phyloP scores from a whole-genome alignment of 2,888 invertebrate species.

The Lagria hirta region DNA sequence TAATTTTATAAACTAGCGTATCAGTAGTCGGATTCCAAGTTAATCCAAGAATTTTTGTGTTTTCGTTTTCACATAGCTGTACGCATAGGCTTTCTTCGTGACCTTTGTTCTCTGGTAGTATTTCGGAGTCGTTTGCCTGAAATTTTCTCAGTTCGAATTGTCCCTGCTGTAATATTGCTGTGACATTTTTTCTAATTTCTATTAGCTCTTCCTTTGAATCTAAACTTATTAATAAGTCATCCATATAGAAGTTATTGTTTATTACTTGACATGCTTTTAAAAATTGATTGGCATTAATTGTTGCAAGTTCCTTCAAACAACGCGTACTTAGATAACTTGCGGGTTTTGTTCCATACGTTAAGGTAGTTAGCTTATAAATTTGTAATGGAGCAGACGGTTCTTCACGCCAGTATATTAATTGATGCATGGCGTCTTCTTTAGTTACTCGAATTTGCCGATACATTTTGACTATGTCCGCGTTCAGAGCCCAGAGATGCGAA shows the following conservation, averaged over 20 bases:
- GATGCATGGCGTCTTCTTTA: neutral
- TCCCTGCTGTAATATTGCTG: neutral
- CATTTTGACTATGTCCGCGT: constrained; percentile 7
- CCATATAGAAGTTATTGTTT: constrained; percentile 9
- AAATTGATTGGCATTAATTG: neutral
- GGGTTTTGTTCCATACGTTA: constrained; percentile 10
- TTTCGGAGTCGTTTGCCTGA: too few species aligned
- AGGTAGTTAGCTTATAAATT: constrained; percentile 4
- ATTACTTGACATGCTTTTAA: constrained; percentile 2
- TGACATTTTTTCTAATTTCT: neutral
- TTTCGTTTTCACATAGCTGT: constrained; percentile 1
- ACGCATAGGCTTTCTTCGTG: neutral
- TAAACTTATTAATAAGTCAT: neutral
- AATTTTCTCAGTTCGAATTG: constrained; percentile 3
- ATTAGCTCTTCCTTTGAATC: constrained; percentile 1
- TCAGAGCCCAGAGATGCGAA: constrained; percentile 1
- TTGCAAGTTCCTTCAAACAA: constrained; percentile 4
- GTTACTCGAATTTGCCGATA: constrained; percentile 1
- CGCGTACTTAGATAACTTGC: constrained; percentile 4
- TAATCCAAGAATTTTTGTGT: constrained; percentile 7
- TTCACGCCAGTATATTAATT: constrained; percentile 8
- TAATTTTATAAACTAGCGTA: constrained; percentile 6
- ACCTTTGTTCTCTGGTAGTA: too few species aligned
- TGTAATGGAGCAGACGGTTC: neutral
- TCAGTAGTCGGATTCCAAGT: constrained; percentile 5